Percentiles rank a stretch among this genome's conserved stretches.
Evolutionary conservation across 2,797 vertebrate genomes (phyloP).

Genomic region (Gallirallus australis): DNA sequence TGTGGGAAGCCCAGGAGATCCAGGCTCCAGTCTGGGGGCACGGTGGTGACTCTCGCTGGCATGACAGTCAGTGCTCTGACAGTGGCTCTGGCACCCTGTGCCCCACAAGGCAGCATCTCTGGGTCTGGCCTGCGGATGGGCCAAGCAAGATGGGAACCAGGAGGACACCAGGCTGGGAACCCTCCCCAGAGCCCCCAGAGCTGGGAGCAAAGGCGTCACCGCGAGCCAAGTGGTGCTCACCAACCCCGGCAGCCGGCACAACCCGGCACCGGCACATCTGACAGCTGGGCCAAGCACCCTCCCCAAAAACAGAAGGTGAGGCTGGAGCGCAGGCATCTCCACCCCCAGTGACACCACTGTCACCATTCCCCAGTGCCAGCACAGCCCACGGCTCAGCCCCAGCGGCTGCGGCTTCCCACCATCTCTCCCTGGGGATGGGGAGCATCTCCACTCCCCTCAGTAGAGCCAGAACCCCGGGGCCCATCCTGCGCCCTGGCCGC

Average conservation of each 20-base stretch:
- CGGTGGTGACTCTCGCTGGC: fast-evolving
- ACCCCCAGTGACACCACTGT: neutral
- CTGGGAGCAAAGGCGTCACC: fast-evolving
- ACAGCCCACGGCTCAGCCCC: neutral
- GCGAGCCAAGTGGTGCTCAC: fast-evolving
- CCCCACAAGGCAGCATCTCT: fast-evolving
- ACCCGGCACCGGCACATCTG: fast-evolving
- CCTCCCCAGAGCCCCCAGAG: fast-evolving
- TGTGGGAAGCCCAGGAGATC: fast-evolving
- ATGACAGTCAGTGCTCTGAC: fast-evolving
- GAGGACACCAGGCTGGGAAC: fast-evolving
- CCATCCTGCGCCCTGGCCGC: fast-evolving
- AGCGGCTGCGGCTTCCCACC: fast-evolving
- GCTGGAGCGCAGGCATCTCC: fast-evolving
- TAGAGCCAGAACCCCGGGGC: neutral
- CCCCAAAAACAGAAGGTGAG: neutral
- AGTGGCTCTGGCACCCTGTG: fast-evolving
- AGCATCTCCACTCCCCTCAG: neutral
- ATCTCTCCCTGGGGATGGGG: neutral
- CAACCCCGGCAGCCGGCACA: fast-evolving
- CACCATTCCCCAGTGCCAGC: neutral
- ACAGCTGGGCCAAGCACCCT: neutral
- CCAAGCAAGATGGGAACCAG: fast-evolving
- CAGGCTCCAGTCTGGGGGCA: fast-evolving
- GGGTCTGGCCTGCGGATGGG: neutral